Evolutionary conservation across 2,888 invertebrate species (phyloP).

Genomic region (Tenthredo distinguenda): DNA sequence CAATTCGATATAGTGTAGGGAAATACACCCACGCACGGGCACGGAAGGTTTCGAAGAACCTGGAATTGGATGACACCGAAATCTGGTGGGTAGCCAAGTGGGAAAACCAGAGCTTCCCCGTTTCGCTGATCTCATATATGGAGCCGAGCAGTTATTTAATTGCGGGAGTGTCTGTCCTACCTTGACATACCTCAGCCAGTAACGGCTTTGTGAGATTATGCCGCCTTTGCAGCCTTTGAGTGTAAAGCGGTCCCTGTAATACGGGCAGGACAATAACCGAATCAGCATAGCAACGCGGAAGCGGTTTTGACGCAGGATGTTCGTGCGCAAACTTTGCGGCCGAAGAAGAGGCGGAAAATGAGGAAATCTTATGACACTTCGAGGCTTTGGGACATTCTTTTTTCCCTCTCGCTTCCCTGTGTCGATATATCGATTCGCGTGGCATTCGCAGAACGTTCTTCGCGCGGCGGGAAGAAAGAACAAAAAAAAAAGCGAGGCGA

Average conservation of each 20-base stretch:
- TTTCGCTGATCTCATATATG: background rate
- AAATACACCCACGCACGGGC: background rate
- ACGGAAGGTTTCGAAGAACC: background rate
- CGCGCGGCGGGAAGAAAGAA: background rate
- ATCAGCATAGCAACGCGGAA: slow-evolving; percentile 70
- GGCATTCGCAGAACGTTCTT: background rate
- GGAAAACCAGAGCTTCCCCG: background rate
- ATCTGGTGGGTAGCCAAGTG: background rate
- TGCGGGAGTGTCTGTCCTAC: slow-evolving; percentile 38
- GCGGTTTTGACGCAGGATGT: slow-evolving; percentile 56
- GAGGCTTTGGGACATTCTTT: background rate
- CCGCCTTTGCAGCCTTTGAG: slow-evolving; percentile 30
- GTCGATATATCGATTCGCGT: background rate
- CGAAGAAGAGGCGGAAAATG: background rate
- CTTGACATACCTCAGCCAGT: slow-evolving; percentile 35
- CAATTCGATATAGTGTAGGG: background rate
- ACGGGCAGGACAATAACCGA: slow-evolving; percentile 52
- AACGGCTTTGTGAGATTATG: slow-evolving; percentile 30
- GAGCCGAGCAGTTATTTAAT: slow-evolving; percentile 18
- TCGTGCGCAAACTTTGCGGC: background rate
- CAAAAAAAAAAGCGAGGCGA: background rate
- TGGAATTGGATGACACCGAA: background rate
- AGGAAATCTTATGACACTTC: background rate
- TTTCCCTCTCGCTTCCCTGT: background rate
- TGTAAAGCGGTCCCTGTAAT: slow-evolving; percentile 11